Conservation (phyloP, 2,888 invertebrate species). For the Druceiella hillmani region DNA sequence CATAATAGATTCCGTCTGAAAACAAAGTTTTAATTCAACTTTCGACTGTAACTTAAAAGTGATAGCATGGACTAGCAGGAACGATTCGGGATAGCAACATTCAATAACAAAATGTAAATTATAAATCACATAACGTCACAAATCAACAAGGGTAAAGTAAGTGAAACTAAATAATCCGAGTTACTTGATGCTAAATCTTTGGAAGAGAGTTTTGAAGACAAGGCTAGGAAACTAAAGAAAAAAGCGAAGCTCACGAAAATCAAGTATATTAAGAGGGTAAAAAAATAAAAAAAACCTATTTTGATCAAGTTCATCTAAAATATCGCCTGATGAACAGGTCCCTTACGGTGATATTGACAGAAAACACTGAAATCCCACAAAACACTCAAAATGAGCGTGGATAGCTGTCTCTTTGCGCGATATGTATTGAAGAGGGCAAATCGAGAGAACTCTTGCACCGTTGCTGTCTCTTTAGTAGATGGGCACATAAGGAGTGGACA, state of each 20-base stretch:
- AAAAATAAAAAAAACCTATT: slow-evolving; percentile 6
- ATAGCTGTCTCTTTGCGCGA: slow-evolving; percentile 9
- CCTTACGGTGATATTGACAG: slow-evolving; percentile 7
- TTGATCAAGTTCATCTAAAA: slow-evolving; percentile 8
- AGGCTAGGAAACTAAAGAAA: slow-evolving; percentile 11
- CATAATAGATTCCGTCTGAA: too few species aligned
- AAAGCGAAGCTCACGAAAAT: slow-evolving; percentile 4
- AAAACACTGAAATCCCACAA: slow-evolving; percentile 9
- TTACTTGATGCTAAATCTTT: slow-evolving; percentile 10
- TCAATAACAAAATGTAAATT: too few species aligned
- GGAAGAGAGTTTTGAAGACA: slow-evolving; percentile 9
- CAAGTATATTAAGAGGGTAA: slow-evolving; percentile 5
- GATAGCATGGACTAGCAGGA: too few species aligned
- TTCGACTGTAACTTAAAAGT: too few species aligned
- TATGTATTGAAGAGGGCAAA: slow-evolving; percentile 13
- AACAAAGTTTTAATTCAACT: too few species aligned
- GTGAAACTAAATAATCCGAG: slow-evolving; percentile 10
- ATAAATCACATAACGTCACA: too few species aligned
- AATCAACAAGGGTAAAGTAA: slow-evolving; percentile 13
- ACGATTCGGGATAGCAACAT: too few species aligned
- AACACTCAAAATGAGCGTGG: slow-evolving; percentile 6
- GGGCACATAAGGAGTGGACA: slow-evolving; percentile 16
- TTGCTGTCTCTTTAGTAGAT: slow-evolving; percentile 12
- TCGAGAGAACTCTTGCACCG: slow-evolving; percentile 14
- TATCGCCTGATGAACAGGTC: slow-evolving; percentile 7